Conservation (phyloP, 2,888 invertebrate genomes). For the Dasysyrphus tricinctus region DNA sequence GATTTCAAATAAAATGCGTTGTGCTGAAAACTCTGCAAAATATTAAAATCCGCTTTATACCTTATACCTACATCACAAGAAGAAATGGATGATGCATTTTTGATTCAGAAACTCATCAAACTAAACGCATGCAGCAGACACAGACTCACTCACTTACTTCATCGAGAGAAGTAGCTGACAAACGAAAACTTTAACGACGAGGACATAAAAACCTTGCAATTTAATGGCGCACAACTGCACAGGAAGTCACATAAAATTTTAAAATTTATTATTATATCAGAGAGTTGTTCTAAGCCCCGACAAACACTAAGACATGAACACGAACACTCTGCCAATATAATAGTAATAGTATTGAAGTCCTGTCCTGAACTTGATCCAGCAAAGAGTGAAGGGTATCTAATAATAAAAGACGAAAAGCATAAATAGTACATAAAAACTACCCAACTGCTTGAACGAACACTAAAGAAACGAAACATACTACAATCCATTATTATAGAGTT, state of each 20-base stretch:
- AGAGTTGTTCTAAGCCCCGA: slow-evolving; percentile 14
- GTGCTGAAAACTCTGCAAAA: not conserved
- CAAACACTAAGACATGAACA: not conserved
- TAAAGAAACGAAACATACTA: slow-evolving; percentile 39
- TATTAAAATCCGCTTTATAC: slow-evolving; percentile 18
- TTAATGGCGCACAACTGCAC: slow-evolving; percentile 43
- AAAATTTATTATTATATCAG: slow-evolving; percentile 38
- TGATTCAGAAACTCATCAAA: slow-evolving; percentile 38
- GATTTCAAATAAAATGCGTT: slow-evolving; percentile 39
- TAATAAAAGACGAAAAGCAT: slow-evolving; percentile 40
- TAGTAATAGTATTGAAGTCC: not conserved
- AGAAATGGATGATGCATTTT: slow-evolving; percentile 29
- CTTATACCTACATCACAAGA: not conserved
- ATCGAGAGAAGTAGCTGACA: slow-evolving; percentile 30
- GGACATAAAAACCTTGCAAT: slow-evolving; percentile 44
- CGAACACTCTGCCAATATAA: not conserved
- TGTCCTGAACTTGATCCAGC: not conserved
- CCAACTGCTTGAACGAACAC: slow-evolving; percentile 37
- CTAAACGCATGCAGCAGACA: slow-evolving; percentile 2
- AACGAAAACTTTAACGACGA: slow-evolving; percentile 38
- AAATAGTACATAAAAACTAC: slow-evolving; percentile 47
- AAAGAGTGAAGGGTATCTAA: slow-evolving; percentile 5
- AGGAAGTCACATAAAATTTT: slow-evolving; percentile 41
- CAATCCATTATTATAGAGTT: slow-evolving; percentile 45
- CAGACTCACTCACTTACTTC: not conserved